Percentiles rank a stretch among this genome's conserved stretches.
phyloP scores from a whole-genome alignment of 2,113 vertebrate species.

The Antidorcas marsupialis region DNA sequence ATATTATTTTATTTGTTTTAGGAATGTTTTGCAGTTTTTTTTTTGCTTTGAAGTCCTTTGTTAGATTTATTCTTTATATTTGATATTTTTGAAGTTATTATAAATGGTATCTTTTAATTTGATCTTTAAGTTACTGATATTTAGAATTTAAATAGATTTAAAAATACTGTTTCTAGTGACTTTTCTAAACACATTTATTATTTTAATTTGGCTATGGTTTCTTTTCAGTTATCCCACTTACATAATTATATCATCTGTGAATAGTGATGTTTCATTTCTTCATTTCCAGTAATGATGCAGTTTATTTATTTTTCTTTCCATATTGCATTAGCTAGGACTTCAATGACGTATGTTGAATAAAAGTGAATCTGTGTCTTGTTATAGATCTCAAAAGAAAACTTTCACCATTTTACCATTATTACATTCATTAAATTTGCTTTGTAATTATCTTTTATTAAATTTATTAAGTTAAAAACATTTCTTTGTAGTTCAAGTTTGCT shows the following conservation, averaged over 20 bases:
- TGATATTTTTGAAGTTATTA: background rate
- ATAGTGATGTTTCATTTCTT: background rate
- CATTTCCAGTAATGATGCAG: background rate
- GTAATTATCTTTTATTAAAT: background rate
- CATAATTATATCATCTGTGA: background rate
- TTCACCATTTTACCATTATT: background rate
- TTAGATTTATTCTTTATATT: background rate
- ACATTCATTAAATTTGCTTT: background rate
- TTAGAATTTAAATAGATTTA: background rate
- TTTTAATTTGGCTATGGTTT: background rate
- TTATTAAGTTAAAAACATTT: constrained; percentile 16
- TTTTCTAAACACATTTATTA: background rate
- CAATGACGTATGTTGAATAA: background rate
- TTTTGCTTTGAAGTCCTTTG: background rate
- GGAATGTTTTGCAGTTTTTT: background rate
- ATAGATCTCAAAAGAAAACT: background rate
- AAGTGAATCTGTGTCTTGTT: background rate
- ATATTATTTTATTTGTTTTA: background rate
- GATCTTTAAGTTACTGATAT: background rate
- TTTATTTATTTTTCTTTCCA: background rate
- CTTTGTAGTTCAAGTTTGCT: background rate
- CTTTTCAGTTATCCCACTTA: background rate
- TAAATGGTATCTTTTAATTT: background rate
- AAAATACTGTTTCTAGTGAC: background rate
- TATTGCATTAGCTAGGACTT: background rate